Evolutionary conservation across 2,888 invertebrate genomes (phyloP).

Genomic region (Xestia xanthographa): DNA sequence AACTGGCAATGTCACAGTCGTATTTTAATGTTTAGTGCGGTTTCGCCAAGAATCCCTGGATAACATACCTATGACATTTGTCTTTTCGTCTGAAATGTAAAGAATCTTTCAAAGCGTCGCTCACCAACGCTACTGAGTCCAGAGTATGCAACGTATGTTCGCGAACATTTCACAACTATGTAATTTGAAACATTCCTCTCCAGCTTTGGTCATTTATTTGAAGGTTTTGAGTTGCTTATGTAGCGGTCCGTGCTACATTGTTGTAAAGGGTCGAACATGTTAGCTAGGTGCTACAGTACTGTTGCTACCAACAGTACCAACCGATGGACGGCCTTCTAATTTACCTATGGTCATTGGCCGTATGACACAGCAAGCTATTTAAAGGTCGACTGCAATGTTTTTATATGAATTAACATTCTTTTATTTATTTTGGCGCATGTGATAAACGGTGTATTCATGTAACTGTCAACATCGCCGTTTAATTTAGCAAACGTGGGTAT

Average conservation of each 20-base stretch:
- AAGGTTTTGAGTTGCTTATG: slow-evolving; percentile 48
- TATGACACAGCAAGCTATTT: slow-evolving; percentile 9
- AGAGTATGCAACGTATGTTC: slow-evolving; percentile 70
- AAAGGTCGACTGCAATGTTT: slow-evolving; percentile 25
- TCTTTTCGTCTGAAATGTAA: slow-evolving; percentile 69
- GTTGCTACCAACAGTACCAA: not conserved
- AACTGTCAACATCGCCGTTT: slow-evolving; percentile 36
- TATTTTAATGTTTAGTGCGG: slow-evolving; percentile 59
- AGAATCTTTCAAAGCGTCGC: slow-evolving; percentile 78
- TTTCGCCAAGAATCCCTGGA: slow-evolving; percentile 56
- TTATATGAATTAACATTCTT: slow-evolving; percentile 17
- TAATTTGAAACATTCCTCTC: slow-evolving; percentile 70
- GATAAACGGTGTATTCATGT: slow-evolving; percentile 44
- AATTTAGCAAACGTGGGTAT: slow-evolving; percentile 32
- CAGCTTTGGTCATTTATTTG: slow-evolving; percentile 67
- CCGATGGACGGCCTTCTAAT: slow-evolving; percentile 9
- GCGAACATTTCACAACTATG: slow-evolving; percentile 74
- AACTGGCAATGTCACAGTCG: slow-evolving; percentile 37
- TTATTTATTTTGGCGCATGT: slow-evolving; percentile 20
- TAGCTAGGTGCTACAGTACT: not conserved
- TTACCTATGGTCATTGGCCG: slow-evolving; percentile 18
- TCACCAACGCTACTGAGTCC: slow-evolving; percentile 56
- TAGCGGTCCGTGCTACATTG: slow-evolving; percentile 4
- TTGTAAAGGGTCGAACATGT: slow-evolving; percentile 36
- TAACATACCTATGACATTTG: slow-evolving; percentile 62